Conservation (phyloP, 1,140 invertebrate genomes). For the Caenorhabditis briggsae region DNA sequence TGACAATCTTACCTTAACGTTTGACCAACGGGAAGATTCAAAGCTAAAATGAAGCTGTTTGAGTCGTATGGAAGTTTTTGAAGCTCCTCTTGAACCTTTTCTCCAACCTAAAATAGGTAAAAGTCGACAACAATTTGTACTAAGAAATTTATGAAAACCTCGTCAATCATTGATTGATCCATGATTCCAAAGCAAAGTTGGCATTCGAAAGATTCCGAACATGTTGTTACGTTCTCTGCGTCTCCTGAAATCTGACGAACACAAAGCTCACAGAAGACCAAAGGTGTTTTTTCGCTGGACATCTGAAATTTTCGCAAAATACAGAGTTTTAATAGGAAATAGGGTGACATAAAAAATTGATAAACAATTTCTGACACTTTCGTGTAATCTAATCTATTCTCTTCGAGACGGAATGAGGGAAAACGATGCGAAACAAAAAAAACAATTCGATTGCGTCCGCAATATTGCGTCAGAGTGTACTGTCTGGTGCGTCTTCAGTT, state of each 20-base stretch:
- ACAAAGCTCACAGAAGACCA: constrained; percentile 47
- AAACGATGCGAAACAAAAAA: too few relatives aligned
- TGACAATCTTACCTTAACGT: constrained; percentile 64
- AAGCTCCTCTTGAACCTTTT: constrained; percentile 56
- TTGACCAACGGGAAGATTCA: constrained; percentile 73
- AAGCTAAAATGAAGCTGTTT: constrained; percentile 71
- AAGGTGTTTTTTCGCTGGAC: not conserved
- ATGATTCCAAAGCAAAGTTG: constrained; percentile 68
- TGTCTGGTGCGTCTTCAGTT: not conserved
- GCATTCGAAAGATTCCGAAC: constrained; percentile 58
- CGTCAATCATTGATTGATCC: constrained; percentile 59
- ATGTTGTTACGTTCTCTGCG: constrained; percentile 23
- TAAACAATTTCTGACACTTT: too few relatives aligned
- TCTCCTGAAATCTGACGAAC: constrained; percentile 58
- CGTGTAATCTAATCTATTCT: too few relatives aligned
- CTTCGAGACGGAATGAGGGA: too few relatives aligned
- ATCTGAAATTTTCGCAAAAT: not conserved
- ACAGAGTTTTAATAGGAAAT: not conserved
- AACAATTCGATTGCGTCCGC: not conserved
- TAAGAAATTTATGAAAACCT: too few relatives aligned
- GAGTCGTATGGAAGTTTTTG: constrained; percentile 69
- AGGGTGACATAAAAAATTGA: too few relatives aligned
- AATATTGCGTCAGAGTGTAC: not conserved
- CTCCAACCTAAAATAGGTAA: constrained; percentile 58
- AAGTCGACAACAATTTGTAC: too few relatives aligned